These are phyloP conservation scores for Teleopsis dalmanni DNA, from an alignment of 1,140 invertebrate species.

Conservation along the genomic window DNA sequence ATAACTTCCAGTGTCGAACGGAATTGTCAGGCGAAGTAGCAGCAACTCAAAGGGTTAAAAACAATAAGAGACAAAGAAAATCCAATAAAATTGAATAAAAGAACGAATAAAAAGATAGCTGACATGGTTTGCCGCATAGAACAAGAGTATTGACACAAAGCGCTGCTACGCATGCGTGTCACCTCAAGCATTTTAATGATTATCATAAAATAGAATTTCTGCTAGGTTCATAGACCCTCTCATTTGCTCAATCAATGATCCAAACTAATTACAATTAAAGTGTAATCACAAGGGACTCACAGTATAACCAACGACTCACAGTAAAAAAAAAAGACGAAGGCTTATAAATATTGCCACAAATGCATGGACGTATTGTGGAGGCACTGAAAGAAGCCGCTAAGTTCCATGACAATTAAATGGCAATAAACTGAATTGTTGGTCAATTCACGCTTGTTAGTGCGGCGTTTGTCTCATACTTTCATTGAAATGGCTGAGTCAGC, in stretches of 20 bases:
- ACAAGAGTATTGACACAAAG: neutral
- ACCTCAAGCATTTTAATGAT: neutral
- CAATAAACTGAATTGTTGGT: constrained; percentile 5
- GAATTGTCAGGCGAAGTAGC: neutral
- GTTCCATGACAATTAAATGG: constrained; percentile 8
- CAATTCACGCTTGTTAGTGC: constrained; percentile 4
- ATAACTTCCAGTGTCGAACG: neutral
- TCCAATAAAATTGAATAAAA: neutral
- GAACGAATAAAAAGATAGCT: neutral
- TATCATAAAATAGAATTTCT: neutral
- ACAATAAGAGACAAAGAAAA: neutral
- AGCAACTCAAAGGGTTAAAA: neutral
- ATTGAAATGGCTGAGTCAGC: neutral
- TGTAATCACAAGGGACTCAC: neutral
- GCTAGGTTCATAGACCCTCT: too few relatives aligned
- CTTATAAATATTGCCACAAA: too few relatives aligned
- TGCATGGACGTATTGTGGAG: too few relatives aligned
- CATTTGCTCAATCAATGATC: constrained; percentile 6
- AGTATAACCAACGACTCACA: too few relatives aligned
- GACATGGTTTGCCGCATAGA: neutral
- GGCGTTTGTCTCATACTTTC: neutral
- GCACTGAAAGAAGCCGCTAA: too few relatives aligned
- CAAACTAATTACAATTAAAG: constrained; percentile 7
- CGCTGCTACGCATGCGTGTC: neutral
- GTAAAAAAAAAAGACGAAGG: too few relatives aligned